Base-by-base conservation (phyloP, 2,888 invertebrate species). In the Calameuta filiformis region DNA sequence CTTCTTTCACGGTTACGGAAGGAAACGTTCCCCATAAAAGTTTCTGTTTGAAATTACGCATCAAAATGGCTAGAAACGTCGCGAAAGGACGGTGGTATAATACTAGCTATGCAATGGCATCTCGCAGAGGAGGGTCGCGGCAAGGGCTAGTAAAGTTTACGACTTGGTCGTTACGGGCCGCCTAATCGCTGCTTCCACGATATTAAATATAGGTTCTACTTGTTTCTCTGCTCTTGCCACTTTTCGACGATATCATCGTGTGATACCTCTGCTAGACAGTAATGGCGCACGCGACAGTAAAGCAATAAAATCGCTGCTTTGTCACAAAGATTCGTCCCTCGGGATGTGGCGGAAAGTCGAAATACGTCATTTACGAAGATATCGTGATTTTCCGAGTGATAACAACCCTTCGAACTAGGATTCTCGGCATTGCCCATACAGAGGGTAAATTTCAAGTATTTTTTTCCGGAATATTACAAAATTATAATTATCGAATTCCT, bases 161-260 rank as follows among this genome's bases (percentile, higher is more conserved):
- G 82, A 82, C 78, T 75, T 31, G 68, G 81, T 81, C 81, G 79
- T 77, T 77, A 78, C 81, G 75, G 81, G 76, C 79, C 75, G 79
- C 78, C 83, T 86, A 85, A 87, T 86, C 83, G 80, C 75, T 79
- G 78, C 80, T 81, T 80, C 79, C 77, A 75, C 77, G 79, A 85
- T 87, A 87, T 85, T 83, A 85, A 83, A 81, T 79, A 81, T 82
- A 78, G 83, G 75, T 81, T 80, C 81, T 40, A 79, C 74, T 34
- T 37, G 74, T 74, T 34, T 74, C 74, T 74, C 74, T 74, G 23
- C 74, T 33, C 74, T 9, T 56, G 56, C 15, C 56, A 56, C 56
- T 56, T 23, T 56, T 23, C 23, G 56, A 56, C 9, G 56, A 56
- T 56, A 56, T 23, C 56, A 23, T 37, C 75, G 30, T 68, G 30